Base-by-base conservation (phyloP, 2,888 invertebrate species). In the Cosmia pyralina region DNA sequence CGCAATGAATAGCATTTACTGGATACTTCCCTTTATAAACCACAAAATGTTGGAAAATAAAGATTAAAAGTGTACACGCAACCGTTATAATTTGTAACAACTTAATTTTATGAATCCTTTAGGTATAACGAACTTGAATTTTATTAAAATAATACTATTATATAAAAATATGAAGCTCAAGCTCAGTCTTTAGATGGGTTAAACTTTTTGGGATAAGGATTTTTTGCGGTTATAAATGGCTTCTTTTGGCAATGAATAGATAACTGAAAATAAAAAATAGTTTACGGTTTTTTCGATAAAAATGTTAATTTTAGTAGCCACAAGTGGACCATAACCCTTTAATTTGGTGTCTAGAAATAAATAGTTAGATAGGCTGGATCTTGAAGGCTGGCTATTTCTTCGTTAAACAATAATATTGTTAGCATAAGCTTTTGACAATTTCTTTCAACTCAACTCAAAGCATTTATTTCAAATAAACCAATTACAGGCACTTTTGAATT, bases 101-200 rank as follows among this genome's bases (percentile, higher is more conserved):
- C 64, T n/a, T 15, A 34, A 78, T 77, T 70, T 71, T 52, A 71
- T 70, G 50, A 70, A 65, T 38, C 65, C 46, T 34, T 52, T 71
- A n/a, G 22, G 58, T 52, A 13, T 57, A 53, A 69, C 19, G 28
- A 44, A 28, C 19, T 52, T 7, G 28, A 46, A 63, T 62, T 63
- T 48, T 13, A 63, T 28, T 68, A 63, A 55, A 68, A 62, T 50
- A 17, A 67, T 11, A 34, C 0, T 28, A 60, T 15, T 15, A 19
- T 48, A 34, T n/a, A 13, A 64, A 57, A 50, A 19, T 48, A 6
- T 3, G 4, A 6, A 38, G 15, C 34, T 2, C 17, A 34, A n/a
- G 1, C 50, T 38, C 41, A 5, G 15, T 52, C 62, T 76, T 58
- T 15, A 3, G 15, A 57, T 22, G 34, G 17, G 15, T 19, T 58